phyloP scores from a whole-genome alignment of 2,888 invertebrate genomes.

The Hanleya hanleyi region DNA sequence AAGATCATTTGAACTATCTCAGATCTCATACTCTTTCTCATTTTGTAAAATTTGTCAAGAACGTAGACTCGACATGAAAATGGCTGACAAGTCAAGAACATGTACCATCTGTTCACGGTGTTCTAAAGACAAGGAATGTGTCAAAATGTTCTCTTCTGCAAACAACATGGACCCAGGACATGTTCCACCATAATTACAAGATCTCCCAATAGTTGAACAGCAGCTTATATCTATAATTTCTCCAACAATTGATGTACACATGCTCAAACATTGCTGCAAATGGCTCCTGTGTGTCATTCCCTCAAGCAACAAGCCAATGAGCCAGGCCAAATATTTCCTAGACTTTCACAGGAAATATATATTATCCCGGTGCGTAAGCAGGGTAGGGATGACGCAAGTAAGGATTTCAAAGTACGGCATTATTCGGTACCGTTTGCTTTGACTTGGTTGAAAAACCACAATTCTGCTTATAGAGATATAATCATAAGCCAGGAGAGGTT shows the following conservation, averaged over 20 bases:
- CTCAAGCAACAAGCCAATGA: conserved; percentile 10
- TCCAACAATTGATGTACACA: conserved; percentile 17
- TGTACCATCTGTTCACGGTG: too few species aligned
- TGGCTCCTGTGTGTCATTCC: conserved; percentile 23
- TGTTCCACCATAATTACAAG: conserved; percentile 1
- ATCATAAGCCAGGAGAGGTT: conserved; percentile 17
- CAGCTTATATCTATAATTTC: conserved; percentile 17
- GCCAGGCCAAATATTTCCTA: too few species aligned
- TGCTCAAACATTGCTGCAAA: conserved; percentile 19
- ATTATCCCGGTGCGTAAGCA: conserved; percentile 16
- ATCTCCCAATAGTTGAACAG: too few species aligned
- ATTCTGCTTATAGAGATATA: conserved; percentile 26
- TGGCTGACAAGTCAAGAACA: too few species aligned
- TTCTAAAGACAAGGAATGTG: too few species aligned
- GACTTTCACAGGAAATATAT: too few species aligned
- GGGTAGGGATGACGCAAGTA: conserved; percentile 24
- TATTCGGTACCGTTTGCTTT: conserved; percentile 18
- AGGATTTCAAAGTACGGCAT: conserved; percentile 28
- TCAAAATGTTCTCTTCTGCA: too few species aligned
- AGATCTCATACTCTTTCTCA: conserved; percentile 32
- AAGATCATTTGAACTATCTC: too few species aligned
- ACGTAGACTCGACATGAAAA: too few species aligned
- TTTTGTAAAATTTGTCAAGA: too few species aligned
- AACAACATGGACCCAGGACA: conserved; percentile 33
- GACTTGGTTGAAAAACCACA: conserved; percentile 23